Percentiles rank a stretch among this genome's conserved stretches.
phyloP scores from a whole-genome alignment of 2,113 vertebrate species.

The Alaudala cheleensis region DNA sequence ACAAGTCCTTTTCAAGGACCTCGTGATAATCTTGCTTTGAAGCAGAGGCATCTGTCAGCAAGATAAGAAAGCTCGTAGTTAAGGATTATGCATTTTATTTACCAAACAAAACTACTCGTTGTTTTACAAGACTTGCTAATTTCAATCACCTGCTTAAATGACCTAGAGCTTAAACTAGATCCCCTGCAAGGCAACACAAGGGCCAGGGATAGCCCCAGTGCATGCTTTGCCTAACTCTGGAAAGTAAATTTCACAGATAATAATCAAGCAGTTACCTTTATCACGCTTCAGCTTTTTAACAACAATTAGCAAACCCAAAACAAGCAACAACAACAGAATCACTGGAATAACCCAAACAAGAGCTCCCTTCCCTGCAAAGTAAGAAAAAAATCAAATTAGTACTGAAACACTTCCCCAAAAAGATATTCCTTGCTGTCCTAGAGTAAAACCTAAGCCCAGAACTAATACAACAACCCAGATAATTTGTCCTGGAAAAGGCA shows the following conservation, averaged over 20 bases:
- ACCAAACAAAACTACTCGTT: neutral
- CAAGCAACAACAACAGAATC: fast-evolving
- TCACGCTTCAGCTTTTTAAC: neutral
- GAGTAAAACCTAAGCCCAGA: neutral
- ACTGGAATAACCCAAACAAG: neutral
- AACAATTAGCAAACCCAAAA: fast-evolving
- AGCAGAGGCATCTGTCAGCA: neutral
- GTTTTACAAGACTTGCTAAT: neutral
- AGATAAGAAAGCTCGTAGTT: neutral
- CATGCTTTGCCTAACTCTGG: neutral
- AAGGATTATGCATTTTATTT: neutral
- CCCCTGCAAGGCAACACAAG: neutral
- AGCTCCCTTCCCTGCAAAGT: neutral
- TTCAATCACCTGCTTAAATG: neutral
- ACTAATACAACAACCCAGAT: neutral
- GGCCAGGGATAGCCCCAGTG: neutral
- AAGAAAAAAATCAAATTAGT: neutral
- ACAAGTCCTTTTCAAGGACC: neutral
- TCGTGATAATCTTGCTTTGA: neutral
- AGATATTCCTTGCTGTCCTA: neutral
- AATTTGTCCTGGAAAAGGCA: neutral
- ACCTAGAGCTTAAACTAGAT: neutral
- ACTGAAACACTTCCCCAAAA: neutral
- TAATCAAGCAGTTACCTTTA: conserved; percentile 38
- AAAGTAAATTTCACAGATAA: neutral